Evolutionary conservation across 2,113 vertebrate species (phyloP).

Genomic region (Anoplopoma fimbria): DNA sequence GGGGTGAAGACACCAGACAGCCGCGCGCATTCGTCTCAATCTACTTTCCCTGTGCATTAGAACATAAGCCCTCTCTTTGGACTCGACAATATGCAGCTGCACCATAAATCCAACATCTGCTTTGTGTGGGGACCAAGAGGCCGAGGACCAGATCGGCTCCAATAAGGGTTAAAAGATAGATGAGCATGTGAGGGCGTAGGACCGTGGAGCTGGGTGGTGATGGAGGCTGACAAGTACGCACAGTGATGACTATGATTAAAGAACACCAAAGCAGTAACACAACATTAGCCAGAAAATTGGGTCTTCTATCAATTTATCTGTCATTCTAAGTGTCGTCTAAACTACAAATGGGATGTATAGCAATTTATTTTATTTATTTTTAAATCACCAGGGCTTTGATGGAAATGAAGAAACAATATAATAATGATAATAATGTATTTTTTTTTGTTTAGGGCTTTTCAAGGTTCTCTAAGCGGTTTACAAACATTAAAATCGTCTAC

Average conservation of each 20-base stretch:
- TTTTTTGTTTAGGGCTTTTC: too few relatives aligned
- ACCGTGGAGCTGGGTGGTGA: not conserved
- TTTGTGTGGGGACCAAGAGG: not conserved
- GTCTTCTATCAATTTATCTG: too few relatives aligned
- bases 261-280: not conserved
- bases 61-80: constrained; percentile 37
- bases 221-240: not conserved
- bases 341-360: not conserved
- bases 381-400: not conserved
- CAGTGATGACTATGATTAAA: not conserved
- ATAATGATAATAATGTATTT: too few relatives aligned
- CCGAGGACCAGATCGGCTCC: constrained; percentile 18
- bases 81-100: constrained; percentile 21
- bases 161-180: not conserved
- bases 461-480: too few relatives aligned
- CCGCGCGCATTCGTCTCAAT: constrained; percentile 38
- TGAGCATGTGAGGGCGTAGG: not conserved
- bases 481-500: too few relatives aligned
- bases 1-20: not conserved
- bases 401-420: not conserved
- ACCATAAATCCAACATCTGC: constrained; percentile 48
- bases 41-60: constrained; percentile 33
- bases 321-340: not conserved
- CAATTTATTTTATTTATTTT: not conserved
- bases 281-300: too few relatives aligned